Base-by-base conservation (phyloP, 2,888 invertebrate species). In the Mongoloraphidia duomilia region DNA sequence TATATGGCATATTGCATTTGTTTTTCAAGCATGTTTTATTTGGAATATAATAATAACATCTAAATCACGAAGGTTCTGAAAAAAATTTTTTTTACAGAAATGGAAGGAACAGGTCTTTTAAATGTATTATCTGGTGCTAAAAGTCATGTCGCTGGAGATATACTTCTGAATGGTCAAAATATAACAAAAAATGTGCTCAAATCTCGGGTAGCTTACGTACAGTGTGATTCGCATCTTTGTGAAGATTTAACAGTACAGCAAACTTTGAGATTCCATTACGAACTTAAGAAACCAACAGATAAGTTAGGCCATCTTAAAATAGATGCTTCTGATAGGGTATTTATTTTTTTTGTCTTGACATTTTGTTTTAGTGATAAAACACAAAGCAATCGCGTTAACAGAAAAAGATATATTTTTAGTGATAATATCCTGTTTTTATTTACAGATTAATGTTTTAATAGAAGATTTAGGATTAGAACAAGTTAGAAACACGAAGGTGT, bases 381-480 rank as follows among this genome's bases (percentile, higher is more conserved):
- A 45, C 8, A 37, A 0, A 37, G 37, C n/a, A 3, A n/a, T 38
- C 12, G 9, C 38, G 1, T 9, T 38, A 38, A 38, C 13, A 13
- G 13, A 12, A n/a, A 13, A 9, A 13, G 50, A 43, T 13, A 36
- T 39, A 11, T 12, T 51, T 38, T 13, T 38, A 38, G 13, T 9
- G 4, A 39, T 9, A 44, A 12, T 12, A n/a, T 12, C 12, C 12
- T n/a, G 34, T 44, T 42, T 47, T 46, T 52, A 51, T 42, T 71
- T 71, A 11, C 68, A 89, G 87, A 88, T 91, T 68, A 84, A 88
- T 62, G 80, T 88, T 34, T 70, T 95, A 34, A 84, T 95, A 57
- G 91, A 93, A 71, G 94, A 94, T 63, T 70, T 95, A 54, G 94
- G 94, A 0, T 69, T 95, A 52, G 87, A 87, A 57, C 89, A 92